These are phyloP conservation scores for Drosophila pseudotalamancana DNA, from an alignment of 2,888 invertebrate species.

Conservation along the genomic window DNA sequence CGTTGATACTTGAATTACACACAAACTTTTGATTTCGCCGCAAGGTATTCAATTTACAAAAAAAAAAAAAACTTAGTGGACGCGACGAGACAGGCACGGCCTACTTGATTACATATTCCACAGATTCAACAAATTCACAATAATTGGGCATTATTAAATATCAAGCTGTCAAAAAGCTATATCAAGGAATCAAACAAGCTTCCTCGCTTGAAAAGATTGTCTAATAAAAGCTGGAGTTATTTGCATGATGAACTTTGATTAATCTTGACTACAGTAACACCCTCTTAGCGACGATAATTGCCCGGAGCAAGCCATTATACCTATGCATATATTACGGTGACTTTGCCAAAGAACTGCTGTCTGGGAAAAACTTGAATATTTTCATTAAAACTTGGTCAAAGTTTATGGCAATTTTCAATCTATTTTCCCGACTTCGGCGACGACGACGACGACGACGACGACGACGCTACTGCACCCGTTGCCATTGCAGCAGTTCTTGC, in stretches of 20 bases:
- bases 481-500: slow-evolving; percentile 40
- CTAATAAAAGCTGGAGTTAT: neutral
- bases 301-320: slow-evolving; percentile 1
- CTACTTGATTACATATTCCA: neutral
- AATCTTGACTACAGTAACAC: slow-evolving; percentile 6
- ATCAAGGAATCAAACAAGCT: too few relatives aligned
- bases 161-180: neutral
- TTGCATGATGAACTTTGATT: slow-evolving; percentile 9
- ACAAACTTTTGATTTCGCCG: neutral
- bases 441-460: slow-evolving; percentile 24
- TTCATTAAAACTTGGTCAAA: slow-evolving; percentile 68
- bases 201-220: too few relatives aligned
- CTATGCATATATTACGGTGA: neutral
- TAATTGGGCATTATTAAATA: neutral
- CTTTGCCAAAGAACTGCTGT: slow-evolving; percentile 11
- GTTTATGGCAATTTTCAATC: slow-evolving; percentile 64
- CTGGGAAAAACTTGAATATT: slow-evolving; percentile 52
- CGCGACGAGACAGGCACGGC: neutral
- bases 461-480: slow-evolving; percentile 63
- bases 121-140: neutral
- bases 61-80: too few relatives aligned
- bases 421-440: slow-evolving; percentile 17
- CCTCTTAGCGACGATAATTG: neutral
- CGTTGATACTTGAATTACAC: neutral
- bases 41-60: neutral